Conservation (phyloP, 1,140 invertebrate genomes). For the Listronotus oregonensis region DNA sequence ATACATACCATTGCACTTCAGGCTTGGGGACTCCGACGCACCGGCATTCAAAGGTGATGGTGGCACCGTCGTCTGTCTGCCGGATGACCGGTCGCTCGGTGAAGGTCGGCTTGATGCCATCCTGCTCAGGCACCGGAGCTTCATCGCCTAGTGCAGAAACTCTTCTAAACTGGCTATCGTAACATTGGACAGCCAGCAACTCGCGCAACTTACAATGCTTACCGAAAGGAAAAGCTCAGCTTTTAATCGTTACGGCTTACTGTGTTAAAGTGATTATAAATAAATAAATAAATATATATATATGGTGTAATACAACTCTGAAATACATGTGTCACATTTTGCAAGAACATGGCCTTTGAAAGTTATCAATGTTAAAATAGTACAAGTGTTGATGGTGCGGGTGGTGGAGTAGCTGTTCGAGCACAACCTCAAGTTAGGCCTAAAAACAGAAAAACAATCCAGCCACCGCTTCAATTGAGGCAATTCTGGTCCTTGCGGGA, state of each 20-base stretch:
- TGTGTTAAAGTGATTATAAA: constrained; percentile 47
- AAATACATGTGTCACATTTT: constrained; percentile 52
- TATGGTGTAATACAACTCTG: constrained; percentile 47
- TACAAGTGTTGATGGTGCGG: constrained; percentile 42
- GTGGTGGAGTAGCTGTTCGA: constrained; percentile 21
- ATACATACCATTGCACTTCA: constrained; percentile 85
- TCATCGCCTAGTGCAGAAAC: constrained; percentile 79
- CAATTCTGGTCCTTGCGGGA: background rate
- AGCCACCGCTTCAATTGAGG: background rate
- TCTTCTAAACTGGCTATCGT: constrained; percentile 54
- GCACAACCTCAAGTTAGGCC: constrained; percentile 38
- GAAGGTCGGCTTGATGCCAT: constrained; percentile 93
- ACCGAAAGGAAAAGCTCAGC: constrained; percentile 55
- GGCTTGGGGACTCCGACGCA: constrained; percentile 94
- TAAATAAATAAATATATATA: constrained; percentile 35
- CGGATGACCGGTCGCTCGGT: constrained; percentile 94
- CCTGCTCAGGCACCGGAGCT: constrained; percentile 87
- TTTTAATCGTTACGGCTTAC: constrained; percentile 53
- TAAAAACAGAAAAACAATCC: constrained; percentile 36
- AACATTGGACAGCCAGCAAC: constrained; percentile 51
- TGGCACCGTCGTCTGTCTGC: constrained; percentile 91
- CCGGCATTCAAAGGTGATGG: constrained; percentile 93
- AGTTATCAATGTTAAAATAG: constrained; percentile 44
- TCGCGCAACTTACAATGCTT: constrained; percentile 54
- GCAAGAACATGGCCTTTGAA: constrained; percentile 56